Base-by-base conservation (phyloP, 35 echinoderm and acorn worm genomes). In the Ptychodera flava region DNA sequence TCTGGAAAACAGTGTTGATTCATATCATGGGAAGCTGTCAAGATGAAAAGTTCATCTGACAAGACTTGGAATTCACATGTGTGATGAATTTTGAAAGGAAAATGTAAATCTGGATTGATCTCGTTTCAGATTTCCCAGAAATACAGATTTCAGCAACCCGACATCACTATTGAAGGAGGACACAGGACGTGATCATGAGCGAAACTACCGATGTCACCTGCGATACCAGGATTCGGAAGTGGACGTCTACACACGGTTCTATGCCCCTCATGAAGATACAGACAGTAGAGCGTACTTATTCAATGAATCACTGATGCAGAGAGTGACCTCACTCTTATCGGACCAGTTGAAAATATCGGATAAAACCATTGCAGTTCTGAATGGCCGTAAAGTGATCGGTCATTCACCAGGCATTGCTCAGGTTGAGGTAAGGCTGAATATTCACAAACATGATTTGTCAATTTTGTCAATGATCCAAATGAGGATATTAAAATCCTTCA, bases 161-260 rank as follows among this genome's bases (percentile, higher is more conserved):
- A 64, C 45, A 64, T 64, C 45, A 12, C 22, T 64, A 64, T 22
- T 64, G 45, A 64, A 64, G 22, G 45, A 64, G 22, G 45, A 64
- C 45, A 83, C 34, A 16, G 78, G 79, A 28, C 76, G 87, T 35
- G 78, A 81, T 14, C 30, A 84, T 30, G 80, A 14, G 29, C 83
- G 77, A 22, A 88, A 89, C 86, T n/a, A n/a, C n/a, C 79, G 79
- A 36, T 92, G 91, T 77, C 81, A 79, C 16, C 91, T 92, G 34
- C 35, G 87, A 64, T 85, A 92, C 45, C 91, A 92, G 37, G 81
- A 88, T 32, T n/a, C 81, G n/a, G 79, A 78, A 35, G 87, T 92
- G 32, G 32, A 79, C 0, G 82, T 92, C 6, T 92, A 92, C 36
- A 92, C 91, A 14, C 78, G 91, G 34, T 92, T 92, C 78, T 88